Base-by-base conservation (phyloP, 2,113 vertebrate species). In the Polypterus bichir region DNA sequence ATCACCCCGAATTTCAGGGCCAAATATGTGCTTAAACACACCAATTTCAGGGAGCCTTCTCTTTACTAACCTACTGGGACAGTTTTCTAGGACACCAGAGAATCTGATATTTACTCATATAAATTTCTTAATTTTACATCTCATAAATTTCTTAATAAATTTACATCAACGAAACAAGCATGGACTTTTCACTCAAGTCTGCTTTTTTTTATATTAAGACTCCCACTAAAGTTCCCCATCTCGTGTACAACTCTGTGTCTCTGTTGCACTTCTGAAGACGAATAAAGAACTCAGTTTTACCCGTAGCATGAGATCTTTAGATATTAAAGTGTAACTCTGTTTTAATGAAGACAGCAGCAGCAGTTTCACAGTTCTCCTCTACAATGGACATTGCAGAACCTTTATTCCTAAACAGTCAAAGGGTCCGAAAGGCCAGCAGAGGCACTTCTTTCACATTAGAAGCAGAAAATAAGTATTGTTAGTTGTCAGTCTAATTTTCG, bases 381-480 rank as follows among this genome's bases (percentile, higher is more conserved):
- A 60, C 59, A 56, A 69, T 44, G 66, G 66, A 71, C 60, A 8
- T 54, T 44, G 54, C 3, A 11, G 53, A 8, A 62, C 53, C 59
- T 70, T 64, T 69, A 60, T 68, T 74, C 4, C 57, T 61, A 64
- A 70, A 5, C 54, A 55, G 27, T 27, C 60, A 48, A 4, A n/a
- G 27, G 9, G 6, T 75, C 67, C 71, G 62, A 27, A 27, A 70
- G 71, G 73, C 82, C 77, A 76, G 74, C 74, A 78, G 83, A 86
- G 85, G 82, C 80, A 84, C 83, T 85, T 56, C 49, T 63, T 64
- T 59, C 79, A 85, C 80, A 83, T 81, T 68, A 76, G 77, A 46
- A 71, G 72, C 71, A 74, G 67, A 68, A 73, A 48, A 59, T 67
- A 62, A 54, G 48, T 51, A 51, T 54, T 46, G 44, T 47, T n/a